Percentiles rank a stretch among this genome's conserved stretches.
phyloP scores from a whole-genome alignment of 2,888 invertebrate genomes.

The Muschampia plurimacula region DNA sequence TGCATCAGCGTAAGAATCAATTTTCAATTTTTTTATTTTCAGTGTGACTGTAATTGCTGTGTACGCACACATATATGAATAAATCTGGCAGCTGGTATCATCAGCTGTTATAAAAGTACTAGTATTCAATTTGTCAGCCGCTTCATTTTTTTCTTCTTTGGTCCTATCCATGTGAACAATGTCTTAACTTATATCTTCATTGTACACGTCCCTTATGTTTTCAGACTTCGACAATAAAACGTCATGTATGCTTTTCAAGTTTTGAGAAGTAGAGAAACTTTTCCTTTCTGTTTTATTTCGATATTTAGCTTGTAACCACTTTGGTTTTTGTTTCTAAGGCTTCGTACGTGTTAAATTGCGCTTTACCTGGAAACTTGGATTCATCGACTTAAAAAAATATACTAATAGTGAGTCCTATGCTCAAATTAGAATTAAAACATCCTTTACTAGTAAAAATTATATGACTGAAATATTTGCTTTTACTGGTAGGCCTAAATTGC shows the following conservation, averaged over 20 bases:
- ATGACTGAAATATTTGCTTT: constrained; percentile 37
- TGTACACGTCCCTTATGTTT: constrained; percentile 56
- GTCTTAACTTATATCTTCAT: constrained; percentile 44
- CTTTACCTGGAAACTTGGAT: constrained; percentile 52
- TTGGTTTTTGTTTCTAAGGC: constrained; percentile 39
- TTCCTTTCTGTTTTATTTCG: constrained; percentile 39
- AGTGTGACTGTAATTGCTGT: constrained; percentile 34
- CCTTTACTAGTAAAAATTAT: constrained; percentile 59
- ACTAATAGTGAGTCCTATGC: constrained; percentile 67
- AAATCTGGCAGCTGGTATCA: constrained; percentile 42
- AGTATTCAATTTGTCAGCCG: constrained; percentile 33
- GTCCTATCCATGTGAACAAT: constrained; percentile 24
- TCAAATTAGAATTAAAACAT: constrained; percentile 73
- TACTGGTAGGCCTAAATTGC: constrained; percentile 20
- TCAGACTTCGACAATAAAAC: constrained; percentile 70
- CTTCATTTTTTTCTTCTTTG: constrained; percentile 27
- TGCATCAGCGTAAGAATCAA: constrained; percentile 9
- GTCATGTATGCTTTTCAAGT: constrained; percentile 33
- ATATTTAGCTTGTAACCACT: constrained; percentile 39
- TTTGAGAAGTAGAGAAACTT: constrained; percentile 29
- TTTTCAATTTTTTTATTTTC: constrained; percentile 6
- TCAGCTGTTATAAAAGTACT: constrained; percentile 41
- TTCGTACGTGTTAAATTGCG: constrained; percentile 43
- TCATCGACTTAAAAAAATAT: constrained; percentile 79
- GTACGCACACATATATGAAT: constrained; percentile 7